Evolutionary conservation across 2,888 invertebrate genomes (phyloP).

Genomic region (Andrena camellia): DNA sequence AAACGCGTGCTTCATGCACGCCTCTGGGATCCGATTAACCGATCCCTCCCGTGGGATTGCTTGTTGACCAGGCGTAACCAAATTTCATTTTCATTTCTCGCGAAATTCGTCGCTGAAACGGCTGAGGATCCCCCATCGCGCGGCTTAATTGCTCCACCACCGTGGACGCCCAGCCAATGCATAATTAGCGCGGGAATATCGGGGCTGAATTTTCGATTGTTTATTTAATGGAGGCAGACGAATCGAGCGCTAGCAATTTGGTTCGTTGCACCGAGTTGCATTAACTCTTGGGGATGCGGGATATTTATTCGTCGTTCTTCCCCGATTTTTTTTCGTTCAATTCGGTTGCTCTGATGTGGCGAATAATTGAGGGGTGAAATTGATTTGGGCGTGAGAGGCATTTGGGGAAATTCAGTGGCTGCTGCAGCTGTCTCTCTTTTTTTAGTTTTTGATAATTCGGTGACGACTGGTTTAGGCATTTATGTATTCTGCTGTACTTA

Average conservation of each 20-base stretch:
- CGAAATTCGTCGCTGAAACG: constrained; percentile 18
- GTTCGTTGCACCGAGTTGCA: too few species aligned
- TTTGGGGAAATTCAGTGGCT: too few species aligned
- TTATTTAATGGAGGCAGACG: neutral
- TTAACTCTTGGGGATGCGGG: too few species aligned
- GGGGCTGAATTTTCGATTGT: neutral
- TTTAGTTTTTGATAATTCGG: too few species aligned
- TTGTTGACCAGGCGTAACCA: constrained; percentile 33
- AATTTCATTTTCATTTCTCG: constrained; percentile 52
- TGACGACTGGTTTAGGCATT: too few species aligned
- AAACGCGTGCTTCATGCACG: constrained; percentile 19
- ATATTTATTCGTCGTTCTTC: too few species aligned
- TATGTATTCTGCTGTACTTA: too few species aligned
- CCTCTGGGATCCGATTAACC: constrained; percentile 47
- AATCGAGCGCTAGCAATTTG: neutral
- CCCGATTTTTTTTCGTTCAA: too few species aligned
- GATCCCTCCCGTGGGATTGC: constrained; percentile 37
- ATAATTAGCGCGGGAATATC: neutral
- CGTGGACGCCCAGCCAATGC: neutral
- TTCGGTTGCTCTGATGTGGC: too few species aligned
- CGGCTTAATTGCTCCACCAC: constrained; percentile 24
- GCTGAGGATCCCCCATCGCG: constrained; percentile 8
- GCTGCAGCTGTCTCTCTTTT: too few species aligned
- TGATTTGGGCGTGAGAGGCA: too few species aligned
- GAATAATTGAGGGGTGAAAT: too few species aligned